Percentiles rank a stretch among this genome's conserved stretches.
Conservation (phyloP, 1,140 invertebrate genomes). For the Caenorhabditis remanei region DNA sequence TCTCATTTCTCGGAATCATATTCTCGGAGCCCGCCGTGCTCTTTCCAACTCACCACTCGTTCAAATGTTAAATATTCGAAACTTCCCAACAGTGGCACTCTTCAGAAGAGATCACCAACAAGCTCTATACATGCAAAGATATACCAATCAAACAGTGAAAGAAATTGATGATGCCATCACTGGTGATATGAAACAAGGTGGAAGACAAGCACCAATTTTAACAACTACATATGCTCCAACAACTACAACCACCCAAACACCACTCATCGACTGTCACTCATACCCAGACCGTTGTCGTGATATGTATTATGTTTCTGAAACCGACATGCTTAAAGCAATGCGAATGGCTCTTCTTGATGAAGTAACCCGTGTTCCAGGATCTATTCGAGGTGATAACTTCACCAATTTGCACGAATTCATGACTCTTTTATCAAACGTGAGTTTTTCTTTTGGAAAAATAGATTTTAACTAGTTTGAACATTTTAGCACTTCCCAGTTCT, state of each 20-base stretch:
- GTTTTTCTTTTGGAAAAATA: neutral
- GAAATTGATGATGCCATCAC: slow-evolving; percentile 45
- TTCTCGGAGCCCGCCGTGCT: slow-evolving; percentile 72
- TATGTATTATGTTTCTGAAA: slow-evolving; percentile 77
- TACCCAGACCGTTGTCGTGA: slow-evolving; percentile 68
- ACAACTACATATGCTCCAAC: slow-evolving; percentile 60
- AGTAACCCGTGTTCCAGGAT: slow-evolving; percentile 64
- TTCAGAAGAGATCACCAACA: slow-evolving; percentile 76
- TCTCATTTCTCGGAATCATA: slow-evolving; percentile 68
- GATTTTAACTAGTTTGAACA: neutral
- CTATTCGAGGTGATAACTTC: slow-evolving; percentile 73
- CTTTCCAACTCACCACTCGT: slow-evolving; percentile 73
- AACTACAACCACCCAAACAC: slow-evolving; percentile 59
- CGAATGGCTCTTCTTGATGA: slow-evolving; percentile 53
- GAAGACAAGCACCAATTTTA: slow-evolving; percentile 29
- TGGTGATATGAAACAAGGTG: slow-evolving; percentile 48
- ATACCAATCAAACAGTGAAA: slow-evolving; percentile 53
- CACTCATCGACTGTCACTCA: slow-evolving; percentile 67
- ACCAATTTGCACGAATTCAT: slow-evolving; percentile 75
- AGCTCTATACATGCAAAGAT: slow-evolving; percentile 74
- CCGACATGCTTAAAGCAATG: slow-evolving; percentile 77
- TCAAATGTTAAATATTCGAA: slow-evolving; percentile 71
- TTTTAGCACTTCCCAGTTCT: slow-evolving; percentile 75
- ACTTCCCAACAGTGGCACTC: slow-evolving; percentile 75
- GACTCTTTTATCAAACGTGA: slow-evolving; percentile 72